These are phyloP conservation scores for Pycnomerus fuliginosus DNA, from an alignment of 2,888 invertebrate species.

Conservation along the genomic window DNA sequence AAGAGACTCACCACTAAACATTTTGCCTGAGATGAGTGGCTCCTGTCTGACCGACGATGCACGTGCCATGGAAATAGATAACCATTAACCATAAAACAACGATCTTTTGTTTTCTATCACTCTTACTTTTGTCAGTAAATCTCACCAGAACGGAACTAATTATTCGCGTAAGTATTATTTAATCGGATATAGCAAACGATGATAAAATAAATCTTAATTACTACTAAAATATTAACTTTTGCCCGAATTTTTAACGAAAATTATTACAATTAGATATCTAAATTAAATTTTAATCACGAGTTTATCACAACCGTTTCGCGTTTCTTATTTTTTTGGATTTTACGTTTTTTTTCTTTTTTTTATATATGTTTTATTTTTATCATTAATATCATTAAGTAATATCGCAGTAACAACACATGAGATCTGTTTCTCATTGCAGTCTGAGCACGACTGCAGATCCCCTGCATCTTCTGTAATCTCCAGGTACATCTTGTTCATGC, in stretches of 20 bases:
- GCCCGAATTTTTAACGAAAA: background rate
- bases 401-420: slow-evolving; percentile 11
- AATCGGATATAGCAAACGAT: background rate
- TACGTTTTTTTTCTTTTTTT: slow-evolving; percentile 16
- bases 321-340: slow-evolving; percentile 14
- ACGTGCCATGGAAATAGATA: slow-evolving; percentile 24
- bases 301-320: slow-evolving; percentile 22
- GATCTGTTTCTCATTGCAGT: slow-evolving; percentile 20
- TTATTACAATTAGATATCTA: background rate
- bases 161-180: slow-evolving; percentile 8
- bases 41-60: slow-evolving; percentile 20
- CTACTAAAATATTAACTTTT: background rate
- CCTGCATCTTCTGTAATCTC: slow-evolving; percentile 14
- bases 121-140: slow-evolving; percentile 20
- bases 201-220: background rate
- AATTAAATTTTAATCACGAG: slow-evolving; percentile 15
- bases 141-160: slow-evolving; percentile 18
- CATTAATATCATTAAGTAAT: slow-evolving; percentile 2
- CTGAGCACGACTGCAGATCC: slow-evolving; percentile 15
- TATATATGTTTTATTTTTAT: slow-evolving; percentile 8
- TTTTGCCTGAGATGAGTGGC: slow-evolving; percentile 29
- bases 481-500: slow-evolving; percentile 15
- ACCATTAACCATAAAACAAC: slow-evolving; percentile 6
- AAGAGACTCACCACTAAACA: slow-evolving; percentile 29
- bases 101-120: slow-evolving; percentile 19